A percentile compares a stretch with the other conserved stretches of the same genome.
Evolutionary conservation across 2,888 invertebrate genomes (phyloP).

Genomic region (Mythimna ferrago): DNA sequence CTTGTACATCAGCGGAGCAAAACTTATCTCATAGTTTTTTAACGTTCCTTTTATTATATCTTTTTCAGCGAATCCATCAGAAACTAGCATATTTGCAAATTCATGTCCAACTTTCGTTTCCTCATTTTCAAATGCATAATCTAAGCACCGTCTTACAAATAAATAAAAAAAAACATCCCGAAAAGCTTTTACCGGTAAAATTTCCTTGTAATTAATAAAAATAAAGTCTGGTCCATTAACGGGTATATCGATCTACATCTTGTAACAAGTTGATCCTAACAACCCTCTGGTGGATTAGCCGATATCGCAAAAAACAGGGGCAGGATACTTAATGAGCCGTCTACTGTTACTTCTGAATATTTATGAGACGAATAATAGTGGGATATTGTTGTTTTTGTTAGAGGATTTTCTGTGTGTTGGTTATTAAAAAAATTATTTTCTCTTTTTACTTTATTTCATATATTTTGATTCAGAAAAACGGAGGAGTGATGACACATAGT

Average conservation of each 20-base stretch:
- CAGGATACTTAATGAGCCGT: conserved; percentile 87
- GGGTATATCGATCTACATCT: conserved; percentile 82
- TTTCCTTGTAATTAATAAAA: conserved; percentile 84
- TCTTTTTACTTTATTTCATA: not conserved
- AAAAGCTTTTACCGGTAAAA: conserved; percentile 62
- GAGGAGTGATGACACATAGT: too few relatives aligned
- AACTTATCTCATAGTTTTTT: not conserved
- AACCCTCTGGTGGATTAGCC: conserved; percentile 87
- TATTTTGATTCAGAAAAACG: too few relatives aligned
- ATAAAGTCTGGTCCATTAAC: conserved; percentile 85
- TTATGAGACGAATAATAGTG: conserved; percentile 83
- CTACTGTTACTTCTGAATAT: conserved; percentile 88
- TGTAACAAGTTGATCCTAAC: conserved; percentile 85
- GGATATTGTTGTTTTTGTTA: conserved; percentile 73
- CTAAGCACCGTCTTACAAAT: not conserved
- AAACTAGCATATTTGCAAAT: not conserved
- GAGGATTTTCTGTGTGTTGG: conserved; percentile 35
- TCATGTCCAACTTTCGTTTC: not conserved
- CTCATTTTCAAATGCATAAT: not conserved
- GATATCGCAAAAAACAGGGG: conserved; percentile 89
- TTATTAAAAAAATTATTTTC: not conserved
- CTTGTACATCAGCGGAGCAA: not conserved
- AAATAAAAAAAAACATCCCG: conserved; percentile 13
- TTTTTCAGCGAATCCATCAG: not conserved
- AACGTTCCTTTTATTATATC: not conserved